Base-by-base conservation (phyloP, 2,113 vertebrate genomes). In the Xyrauchen texanus region DNA sequence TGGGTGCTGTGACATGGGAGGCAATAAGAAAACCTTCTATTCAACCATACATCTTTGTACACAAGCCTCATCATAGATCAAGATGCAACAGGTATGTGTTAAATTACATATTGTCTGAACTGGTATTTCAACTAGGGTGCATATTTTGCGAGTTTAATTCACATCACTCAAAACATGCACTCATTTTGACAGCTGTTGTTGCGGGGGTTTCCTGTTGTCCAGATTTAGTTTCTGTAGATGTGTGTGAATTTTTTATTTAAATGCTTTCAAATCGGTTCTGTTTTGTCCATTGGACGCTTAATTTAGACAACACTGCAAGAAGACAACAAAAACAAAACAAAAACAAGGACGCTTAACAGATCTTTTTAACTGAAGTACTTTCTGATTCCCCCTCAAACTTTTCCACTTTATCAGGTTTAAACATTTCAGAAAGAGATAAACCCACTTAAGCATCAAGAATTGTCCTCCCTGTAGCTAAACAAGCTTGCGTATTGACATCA, bases 61-160 rank as follows among this genome's bases (percentile, higher is more conserved):
- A 21, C 60, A 81, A 78, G 61, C 51, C 57, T 53, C 61, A 52
- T 60, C 42, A 67, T 68, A 70, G 12, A 76, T 77, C 64, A 77
- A 76, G 55, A 92, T 93, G 91, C 57, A 46, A 49, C 86, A 88
- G 89, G 92, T 93, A 88, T 82, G 86, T 77, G 61, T 66, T 7
- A 70, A 7, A 45, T 62, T 64, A n/a, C 61, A 60, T 4, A 64
- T 7, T 63, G 11, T 11, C 34, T 49, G 12, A 55, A 46, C 34
- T 16, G 44, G 8, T 44, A 9, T 58, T 34, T 34, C 21, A 34
- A 34, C 21, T 34, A 34, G 21, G 21, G 21, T n/a, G 10, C 44
- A 58, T 45, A 15, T 3, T 45, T 15, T 16, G 4, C 16, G 42
- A 45, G 5, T 57, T 7, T 53, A 13, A 42, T 55, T 44, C 12